Evolutionary conservation across 1,140 invertebrate genomes (phyloP), one percentile per base, ranked within the genome.

Genomic region (Phenacoccus solenopsis): DNA sequence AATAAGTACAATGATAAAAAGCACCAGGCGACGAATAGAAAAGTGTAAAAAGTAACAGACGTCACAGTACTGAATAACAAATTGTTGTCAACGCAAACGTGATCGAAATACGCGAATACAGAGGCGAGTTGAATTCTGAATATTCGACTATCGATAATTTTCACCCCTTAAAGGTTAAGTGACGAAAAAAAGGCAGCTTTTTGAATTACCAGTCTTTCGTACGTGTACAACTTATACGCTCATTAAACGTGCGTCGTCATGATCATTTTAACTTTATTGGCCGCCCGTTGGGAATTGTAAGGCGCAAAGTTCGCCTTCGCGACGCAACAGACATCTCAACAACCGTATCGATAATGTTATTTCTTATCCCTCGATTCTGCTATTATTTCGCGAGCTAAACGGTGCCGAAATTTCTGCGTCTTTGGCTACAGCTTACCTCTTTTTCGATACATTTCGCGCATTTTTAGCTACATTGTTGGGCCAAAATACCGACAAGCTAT

Each of bases 21-120:
- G 20, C 38, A 49, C 20, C 38, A n/a, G 20, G 38, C 20, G 20
- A 64, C 22, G 22, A 64, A 64, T 10, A 24, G 22, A 64, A 64
- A 64, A 64, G 25, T 25, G 59, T 25, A 64, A 64, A 27, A 64
- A 64, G 59, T 64, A 64, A 64, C 59, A 64, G 59, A 64, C 59
- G 59, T 64, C 25, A 27, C 25, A 16, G 59, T 10, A 27, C 16
- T 64, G 59, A 64, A 25, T 64, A 64, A 64, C 59, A 64, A 64
- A 64, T 64, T 64, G 59, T 64, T 27, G 59, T 64, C 25, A 27
- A 64, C 25, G 12, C 59, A 64, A 64, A 64, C 59, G 59, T 64
- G 59, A 64, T 10, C 20, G 12, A 22, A 64, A 64, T 64, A 27
- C 20, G 25, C 25, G 21, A 64, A 64, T 27, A 64, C 25, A 27